Evolutionary conservation across 2,888 invertebrate species (phyloP), one percentile per base, ranked within the genome.

Genomic region (Drosophila pseudotakahashii): DNA sequence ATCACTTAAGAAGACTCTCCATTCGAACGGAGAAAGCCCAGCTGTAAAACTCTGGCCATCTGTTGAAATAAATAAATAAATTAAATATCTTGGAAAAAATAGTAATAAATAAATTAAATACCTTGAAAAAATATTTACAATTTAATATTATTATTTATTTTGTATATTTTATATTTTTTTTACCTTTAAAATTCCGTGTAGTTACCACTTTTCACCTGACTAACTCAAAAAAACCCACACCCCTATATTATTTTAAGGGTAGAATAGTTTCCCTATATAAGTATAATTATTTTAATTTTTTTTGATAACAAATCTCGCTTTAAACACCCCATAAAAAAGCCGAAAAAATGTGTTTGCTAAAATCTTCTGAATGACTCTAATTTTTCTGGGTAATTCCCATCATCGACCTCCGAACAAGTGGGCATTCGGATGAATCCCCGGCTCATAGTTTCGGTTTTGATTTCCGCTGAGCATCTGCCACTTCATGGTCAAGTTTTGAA

Each of bases 401-500:
- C 7, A 11, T 7, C 39, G 60, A 47, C 47, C 47, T 13, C 6
- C 14, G 45, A 30, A 47, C 14, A 19, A 39, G 58, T 60, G 44
- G 16, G n/a, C 11, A 16, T 26, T 60, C 51, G 16, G 5, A 53
- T 32, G 41, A 41, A 53, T 53, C 37, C 14, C 37, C 23, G 13
- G 19, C 36, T 36, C 36, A 36, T 4, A 44, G 54, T 11, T 32
- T n/a, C 13, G 34, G 44, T 30, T 30, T 45, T 36, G 19, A 44
- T 63, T 63, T 64, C 63, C 61, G 61, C 23, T 10, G 36, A 60
- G 39, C 37, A 34, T 45, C 42, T 32, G 55, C 60, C 47, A 60
- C n/a, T 23, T 52, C 82, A 79, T 54, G 78, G 79, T 66, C 66
- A 71, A 52, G 51, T 55, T 50, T 10, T 55, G 34, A 58, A 57